These are phyloP conservation scores for Hucho hucho DNA, from an alignment of 2,113 vertebrate genomes.

Conservation along the genomic window DNA sequence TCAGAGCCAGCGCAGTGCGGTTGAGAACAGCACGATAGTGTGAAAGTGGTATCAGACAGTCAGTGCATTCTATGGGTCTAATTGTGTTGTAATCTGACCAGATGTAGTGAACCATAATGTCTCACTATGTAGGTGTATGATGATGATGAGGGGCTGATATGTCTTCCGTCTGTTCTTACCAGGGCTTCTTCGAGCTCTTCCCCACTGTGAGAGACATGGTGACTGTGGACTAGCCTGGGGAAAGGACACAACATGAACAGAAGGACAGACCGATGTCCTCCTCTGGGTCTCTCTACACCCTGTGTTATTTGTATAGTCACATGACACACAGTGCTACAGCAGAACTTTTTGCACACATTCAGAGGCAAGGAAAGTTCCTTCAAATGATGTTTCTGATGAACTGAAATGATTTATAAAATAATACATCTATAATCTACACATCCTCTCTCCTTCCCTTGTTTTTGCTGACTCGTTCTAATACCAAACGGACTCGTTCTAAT, in stretches of 20 bases:
- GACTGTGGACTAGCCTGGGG: slow-evolving; percentile 72
- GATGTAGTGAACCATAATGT: too few species aligned
- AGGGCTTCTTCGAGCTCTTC: slow-evolving; percentile 94
- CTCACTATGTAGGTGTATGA: neutral
- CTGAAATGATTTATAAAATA: slow-evolving; percentile 18
- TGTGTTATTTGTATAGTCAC: too few species aligned
- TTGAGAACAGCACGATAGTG: too few species aligned
- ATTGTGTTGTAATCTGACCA: too few species aligned
- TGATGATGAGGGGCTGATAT: neutral
- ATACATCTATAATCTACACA: slow-evolving; percentile 2
- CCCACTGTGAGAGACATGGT: slow-evolving; percentile 78
- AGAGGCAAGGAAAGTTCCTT: neutral
- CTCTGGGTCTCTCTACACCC: neutral
- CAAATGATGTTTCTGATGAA: slow-evolving; percentile 7
- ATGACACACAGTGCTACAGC: neutral
- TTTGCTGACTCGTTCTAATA: neutral
- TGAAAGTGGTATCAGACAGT: too few species aligned
- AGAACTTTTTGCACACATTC: neutral
- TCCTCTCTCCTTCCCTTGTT: neutral
- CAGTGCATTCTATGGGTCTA: too few species aligned
- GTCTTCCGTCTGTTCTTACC: slow-evolving; percentile 42
- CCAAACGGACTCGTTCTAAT: too few species aligned
- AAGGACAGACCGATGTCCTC: neutral
- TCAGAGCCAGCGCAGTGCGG: too few species aligned
- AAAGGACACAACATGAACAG: neutral